phyloP scores from a whole-genome alignment of 92 coral and sea anemone genomes.

The Umimayanthus kanabou region DNA sequence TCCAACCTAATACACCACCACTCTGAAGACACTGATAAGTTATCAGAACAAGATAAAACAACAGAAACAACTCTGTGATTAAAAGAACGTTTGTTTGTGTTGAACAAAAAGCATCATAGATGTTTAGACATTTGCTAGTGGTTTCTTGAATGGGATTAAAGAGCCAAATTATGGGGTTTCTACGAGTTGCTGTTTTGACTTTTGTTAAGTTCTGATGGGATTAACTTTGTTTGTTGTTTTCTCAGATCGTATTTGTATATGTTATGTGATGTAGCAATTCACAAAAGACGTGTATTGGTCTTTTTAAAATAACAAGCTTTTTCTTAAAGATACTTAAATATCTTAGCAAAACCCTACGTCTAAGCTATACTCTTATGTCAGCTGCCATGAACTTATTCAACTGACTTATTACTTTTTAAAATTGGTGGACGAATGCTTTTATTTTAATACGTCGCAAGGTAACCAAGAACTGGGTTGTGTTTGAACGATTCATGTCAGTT shows the following conservation, averaged over 20 bases:
- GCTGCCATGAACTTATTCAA: not conserved
- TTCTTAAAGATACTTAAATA: not conserved
- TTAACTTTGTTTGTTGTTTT: conserved; percentile 15
- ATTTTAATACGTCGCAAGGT: not conserved
- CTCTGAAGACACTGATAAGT: not conserved
- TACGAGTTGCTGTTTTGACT: conserved; percentile 6
- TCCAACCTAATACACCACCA: not conserved
- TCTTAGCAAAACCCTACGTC: not conserved
- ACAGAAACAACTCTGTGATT: conserved; percentile 1
- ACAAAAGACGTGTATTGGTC: not conserved
- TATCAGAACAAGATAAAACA: conserved; percentile 30
- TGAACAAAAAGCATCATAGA: conserved; percentile 23
- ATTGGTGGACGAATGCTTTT: not conserved
- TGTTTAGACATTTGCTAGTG: conserved; percentile 13
- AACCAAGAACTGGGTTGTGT: not conserved
- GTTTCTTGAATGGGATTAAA: conserved; percentile 10
- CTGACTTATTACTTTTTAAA: not conserved
- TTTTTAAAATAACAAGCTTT: not conserved
- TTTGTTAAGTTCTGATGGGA: conserved; percentile 24
- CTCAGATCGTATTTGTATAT: conserved; percentile 14
- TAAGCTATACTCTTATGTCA: not conserved
- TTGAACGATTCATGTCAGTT: not conserved
- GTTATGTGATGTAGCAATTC: not conserved
- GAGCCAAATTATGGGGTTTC: conserved; percentile 6
- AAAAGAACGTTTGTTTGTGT: conserved; percentile 16